Percentiles rank a stretch among this genome's conserved stretches.
phyloP scores from a whole-genome alignment of 2,888 invertebrate genomes.

The Hanleya hanleyi region DNA sequence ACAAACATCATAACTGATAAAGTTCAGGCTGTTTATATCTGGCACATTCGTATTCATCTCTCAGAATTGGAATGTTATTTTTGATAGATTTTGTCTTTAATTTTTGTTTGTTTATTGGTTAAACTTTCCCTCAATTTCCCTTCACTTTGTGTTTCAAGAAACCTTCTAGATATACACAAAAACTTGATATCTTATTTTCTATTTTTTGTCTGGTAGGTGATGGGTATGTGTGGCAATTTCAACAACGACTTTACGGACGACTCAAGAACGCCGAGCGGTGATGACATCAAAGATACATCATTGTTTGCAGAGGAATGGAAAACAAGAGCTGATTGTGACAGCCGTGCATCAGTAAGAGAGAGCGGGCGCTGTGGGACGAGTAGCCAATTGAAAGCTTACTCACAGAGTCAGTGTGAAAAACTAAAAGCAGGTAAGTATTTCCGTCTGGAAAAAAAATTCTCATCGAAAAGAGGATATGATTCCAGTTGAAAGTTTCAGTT shows the following conservation, averaged over 20 bases:
- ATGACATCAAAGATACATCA: slow-evolving; percentile 35
- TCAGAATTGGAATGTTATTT: too few species aligned
- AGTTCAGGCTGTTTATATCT: too few species aligned
- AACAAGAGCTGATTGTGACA: slow-evolving; percentile 29
- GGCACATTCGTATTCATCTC: too few species aligned
- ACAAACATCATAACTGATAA: too few species aligned
- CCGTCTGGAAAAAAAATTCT: too few species aligned
- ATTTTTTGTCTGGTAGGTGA: slow-evolving; percentile 23
- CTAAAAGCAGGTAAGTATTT: slow-evolving; percentile 11
- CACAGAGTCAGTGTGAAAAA: slow-evolving; percentile 22
- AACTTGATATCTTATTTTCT: not conserved
- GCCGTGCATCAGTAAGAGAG: slow-evolving; percentile 1
- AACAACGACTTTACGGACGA: slow-evolving; percentile 41
- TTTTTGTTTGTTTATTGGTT: too few species aligned
- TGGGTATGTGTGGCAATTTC: slow-evolving; percentile 39
- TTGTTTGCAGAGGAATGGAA: slow-evolving; percentile 38
- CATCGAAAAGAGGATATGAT: too few species aligned
- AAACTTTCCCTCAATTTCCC: too few species aligned
- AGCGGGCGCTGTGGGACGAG: slow-evolving; percentile 32
- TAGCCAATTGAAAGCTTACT: slow-evolving; percentile 16
- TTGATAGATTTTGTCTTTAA: too few species aligned
- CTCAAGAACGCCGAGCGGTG: slow-evolving; percentile 32
- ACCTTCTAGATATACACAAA: too few species aligned
- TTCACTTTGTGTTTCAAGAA: too few species aligned
- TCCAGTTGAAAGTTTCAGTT: too few species aligned